A percentile compares a stretch with the other conserved stretches of the same genome.
phyloP scores from a whole-genome alignment of 2,113 vertebrate species.

The Neolamprologus falcicula region DNA sequence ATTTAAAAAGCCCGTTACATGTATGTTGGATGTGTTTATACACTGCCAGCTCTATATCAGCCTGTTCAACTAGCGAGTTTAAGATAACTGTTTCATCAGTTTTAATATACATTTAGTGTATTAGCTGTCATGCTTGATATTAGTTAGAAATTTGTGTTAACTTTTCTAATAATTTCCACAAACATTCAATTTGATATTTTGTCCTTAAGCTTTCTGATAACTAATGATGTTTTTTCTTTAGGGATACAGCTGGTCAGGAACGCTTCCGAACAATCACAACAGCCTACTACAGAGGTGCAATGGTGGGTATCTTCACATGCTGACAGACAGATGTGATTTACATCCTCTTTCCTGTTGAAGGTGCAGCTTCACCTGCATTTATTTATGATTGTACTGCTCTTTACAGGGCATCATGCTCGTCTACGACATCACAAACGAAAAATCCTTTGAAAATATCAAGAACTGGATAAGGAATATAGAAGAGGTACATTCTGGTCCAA shows the following conservation, averaged over 20 bases:
- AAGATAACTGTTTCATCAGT: not conserved
- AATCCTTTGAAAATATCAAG: constrained; percentile 95
- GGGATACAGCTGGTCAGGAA: constrained; percentile 95
- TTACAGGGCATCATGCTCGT: constrained; percentile 92
- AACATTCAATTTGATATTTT: not conserved
- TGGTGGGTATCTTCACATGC: constrained; percentile 71
- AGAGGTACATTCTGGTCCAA: constrained; percentile 71
- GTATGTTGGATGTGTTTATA: not conserved
- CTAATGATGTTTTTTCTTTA: constrained; percentile 15
- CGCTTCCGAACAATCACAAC: constrained; percentile 95
- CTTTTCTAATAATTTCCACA: not conserved
- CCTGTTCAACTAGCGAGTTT: not conserved
- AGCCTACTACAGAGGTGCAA: constrained; percentile 92
- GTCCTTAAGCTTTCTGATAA: not conserved
- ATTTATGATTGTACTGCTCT: not conserved
- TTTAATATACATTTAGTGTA: not conserved
- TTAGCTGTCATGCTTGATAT: not conserved
- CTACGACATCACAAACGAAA: constrained; percentile 96
- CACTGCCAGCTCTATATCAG: not conserved
- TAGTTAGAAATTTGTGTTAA: not conserved
- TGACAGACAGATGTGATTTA: not conserved
- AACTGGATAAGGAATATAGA: constrained; percentile 98
- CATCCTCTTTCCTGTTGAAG: not conserved
- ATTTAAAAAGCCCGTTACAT: not conserved
- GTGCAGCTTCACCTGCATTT: not conserved